Conservation (phyloP, 92 coral and sea anemone species). For the Micromussa lordhowensis region DNA sequence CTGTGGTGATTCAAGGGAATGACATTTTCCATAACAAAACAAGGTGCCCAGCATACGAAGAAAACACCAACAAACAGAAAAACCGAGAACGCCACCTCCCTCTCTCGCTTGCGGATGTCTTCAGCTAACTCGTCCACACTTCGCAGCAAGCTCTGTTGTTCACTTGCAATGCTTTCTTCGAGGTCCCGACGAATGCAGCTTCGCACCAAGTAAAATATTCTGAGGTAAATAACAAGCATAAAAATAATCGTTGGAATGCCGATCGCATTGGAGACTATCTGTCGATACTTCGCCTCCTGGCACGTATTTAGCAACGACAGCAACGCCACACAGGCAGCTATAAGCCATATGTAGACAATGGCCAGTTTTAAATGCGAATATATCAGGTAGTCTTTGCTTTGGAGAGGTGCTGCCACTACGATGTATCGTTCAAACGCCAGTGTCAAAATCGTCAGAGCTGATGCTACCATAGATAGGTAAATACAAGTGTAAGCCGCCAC, state of each 20-base stretch:
- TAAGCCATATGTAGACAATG: conserved; percentile 40
- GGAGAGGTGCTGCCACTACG: conserved; percentile 31
- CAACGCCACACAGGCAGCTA: conserved; percentile 4
- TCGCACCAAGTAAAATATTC: conserved; percentile 42
- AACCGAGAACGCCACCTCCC: conserved; percentile 30
- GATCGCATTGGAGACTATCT: conserved; percentile 7
- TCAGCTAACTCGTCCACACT: conserved; percentile 1
- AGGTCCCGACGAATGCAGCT: conserved; percentile 32
- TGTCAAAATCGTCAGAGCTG: conserved; percentile 32
- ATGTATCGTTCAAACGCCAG: conserved; percentile 47
- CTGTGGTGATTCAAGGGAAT: neutral
- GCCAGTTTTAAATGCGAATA: conserved; percentile 35
- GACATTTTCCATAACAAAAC: conserved; percentile 39
- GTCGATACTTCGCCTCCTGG: conserved; percentile 12
- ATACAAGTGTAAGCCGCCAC: conserved; percentile 16
- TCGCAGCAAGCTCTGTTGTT: conserved; percentile 1
- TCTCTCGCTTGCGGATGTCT: conserved; percentile 13
- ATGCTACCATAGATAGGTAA: conserved; percentile 35
- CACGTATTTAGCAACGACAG: conserved; percentile 1
- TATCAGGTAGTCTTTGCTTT: conserved; percentile 29
- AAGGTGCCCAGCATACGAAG: conserved; percentile 35
- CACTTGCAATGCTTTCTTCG: neutral
- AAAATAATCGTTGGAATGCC: conserved; percentile 38
- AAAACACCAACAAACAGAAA: conserved; percentile 45
- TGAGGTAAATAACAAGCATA: conserved; percentile 31